Conservation (phyloP, 2,888 invertebrate species). For the Sminthurides aquaticus region DNA sequence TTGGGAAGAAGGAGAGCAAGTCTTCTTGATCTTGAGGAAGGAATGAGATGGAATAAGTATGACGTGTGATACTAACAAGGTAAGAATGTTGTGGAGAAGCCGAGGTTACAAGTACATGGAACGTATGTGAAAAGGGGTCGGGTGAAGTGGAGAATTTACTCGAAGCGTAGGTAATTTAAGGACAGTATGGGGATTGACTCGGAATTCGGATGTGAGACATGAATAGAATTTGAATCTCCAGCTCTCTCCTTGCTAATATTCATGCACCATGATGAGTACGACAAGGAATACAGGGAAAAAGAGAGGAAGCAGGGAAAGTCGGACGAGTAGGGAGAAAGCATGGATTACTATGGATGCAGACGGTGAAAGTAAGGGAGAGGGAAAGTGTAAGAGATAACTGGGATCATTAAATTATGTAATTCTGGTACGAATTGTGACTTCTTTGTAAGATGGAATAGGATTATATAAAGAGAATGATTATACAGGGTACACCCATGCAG, state of each 20-base stretch:
- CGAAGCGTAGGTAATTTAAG: slow-evolving; percentile 6
- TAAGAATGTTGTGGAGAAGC: background rate
- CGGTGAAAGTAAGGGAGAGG: too few species aligned
- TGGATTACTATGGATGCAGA: too few species aligned
- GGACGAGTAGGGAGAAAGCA: too few species aligned
- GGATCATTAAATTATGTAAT: too few species aligned
- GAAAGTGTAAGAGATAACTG: too few species aligned
- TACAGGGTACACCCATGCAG: too few species aligned
- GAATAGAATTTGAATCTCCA: slow-evolving; percentile 17
- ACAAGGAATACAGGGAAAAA: too few species aligned
- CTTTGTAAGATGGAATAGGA: too few species aligned
- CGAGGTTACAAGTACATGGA: background rate
- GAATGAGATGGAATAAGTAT: slow-evolving; percentile 8
- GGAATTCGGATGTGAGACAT: slow-evolving; percentile 11
- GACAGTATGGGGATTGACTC: background rate
- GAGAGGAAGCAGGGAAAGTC: too few species aligned
- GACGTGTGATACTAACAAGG: slow-evolving; percentile 3
- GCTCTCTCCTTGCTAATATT: background rate
- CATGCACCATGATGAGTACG: background rate
- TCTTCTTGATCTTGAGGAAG: background rate
- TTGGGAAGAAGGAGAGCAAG: slow-evolving; percentile 2
- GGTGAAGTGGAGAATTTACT: background rate
- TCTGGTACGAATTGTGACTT: too few species aligned
- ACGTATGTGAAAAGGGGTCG: background rate
- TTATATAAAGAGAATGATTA: too few species aligned